Conservation (phyloP, 2,113 vertebrate species). For the Silurus meridionalis region DNA sequence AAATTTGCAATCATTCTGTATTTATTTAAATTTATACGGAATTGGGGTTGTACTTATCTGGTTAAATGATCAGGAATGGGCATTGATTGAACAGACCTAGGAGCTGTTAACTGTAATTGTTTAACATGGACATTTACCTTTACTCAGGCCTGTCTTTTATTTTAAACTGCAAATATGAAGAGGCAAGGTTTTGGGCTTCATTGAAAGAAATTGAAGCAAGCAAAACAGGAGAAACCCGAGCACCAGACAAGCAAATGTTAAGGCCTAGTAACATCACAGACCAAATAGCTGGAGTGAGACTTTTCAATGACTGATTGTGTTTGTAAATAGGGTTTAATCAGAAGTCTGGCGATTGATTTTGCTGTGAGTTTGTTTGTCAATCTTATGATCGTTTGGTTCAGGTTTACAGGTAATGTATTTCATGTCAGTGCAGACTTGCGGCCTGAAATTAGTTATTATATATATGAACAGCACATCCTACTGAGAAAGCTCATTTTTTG, state of each 20-base stretch:
- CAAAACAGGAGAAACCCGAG: background rate
- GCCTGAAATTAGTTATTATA: background rate
- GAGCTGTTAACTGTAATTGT: background rate
- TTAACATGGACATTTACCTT: background rate
- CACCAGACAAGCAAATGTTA: background rate
- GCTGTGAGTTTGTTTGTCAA: background rate
- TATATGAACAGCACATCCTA: background rate
- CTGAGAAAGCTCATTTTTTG: background rate
- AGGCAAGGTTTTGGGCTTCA: background rate
- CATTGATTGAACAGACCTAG: background rate
- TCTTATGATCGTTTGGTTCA: background rate
- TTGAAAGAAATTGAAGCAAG: background rate
- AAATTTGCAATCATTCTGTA: no score
- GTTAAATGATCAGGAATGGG: background rate
- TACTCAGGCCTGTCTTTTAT: background rate
- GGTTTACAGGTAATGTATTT: background rate
- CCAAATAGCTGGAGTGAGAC: background rate
- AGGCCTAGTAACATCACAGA: background rate
- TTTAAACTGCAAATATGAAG: background rate
- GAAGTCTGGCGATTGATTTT: background rate
- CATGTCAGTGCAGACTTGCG: background rate
- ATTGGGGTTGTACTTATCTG: background rate
- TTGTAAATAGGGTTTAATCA: background rate
- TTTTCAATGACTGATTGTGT: background rate
- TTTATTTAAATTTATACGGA: no score